These are phyloP conservation scores for Philypnodon macrostomus DNA, from an alignment of 2,797 vertebrate genomes.

Conservation along the genomic window DNA sequence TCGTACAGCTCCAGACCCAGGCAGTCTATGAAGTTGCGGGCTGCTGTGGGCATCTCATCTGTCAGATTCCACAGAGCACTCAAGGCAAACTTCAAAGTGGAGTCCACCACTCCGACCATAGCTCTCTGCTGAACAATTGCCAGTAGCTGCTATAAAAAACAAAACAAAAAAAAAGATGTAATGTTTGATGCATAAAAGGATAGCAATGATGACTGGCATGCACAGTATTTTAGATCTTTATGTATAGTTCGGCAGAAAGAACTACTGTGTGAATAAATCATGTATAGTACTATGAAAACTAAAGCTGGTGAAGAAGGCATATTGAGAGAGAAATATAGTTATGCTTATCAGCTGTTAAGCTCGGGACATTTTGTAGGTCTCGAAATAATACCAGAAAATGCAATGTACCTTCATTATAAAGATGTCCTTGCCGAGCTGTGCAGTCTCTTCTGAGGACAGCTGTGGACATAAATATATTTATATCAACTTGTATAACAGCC, in stretches of 20 bases:
- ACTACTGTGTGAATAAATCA: too few species aligned
- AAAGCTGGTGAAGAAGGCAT: constrained; percentile 23
- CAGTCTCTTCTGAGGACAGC: constrained; percentile 64
- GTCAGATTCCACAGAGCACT: constrained; percentile 95
- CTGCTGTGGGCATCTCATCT: constrained; percentile 87
- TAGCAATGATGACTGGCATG: background rate
- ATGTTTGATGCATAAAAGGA: background rate
- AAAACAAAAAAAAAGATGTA: constrained; percentile 7
- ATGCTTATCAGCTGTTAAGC: constrained; percentile 28
- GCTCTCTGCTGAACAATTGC: constrained; percentile 92
- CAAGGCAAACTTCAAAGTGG: constrained; percentile 89
- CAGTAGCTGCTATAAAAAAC: constrained; percentile 83
- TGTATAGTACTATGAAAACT: too few species aligned
- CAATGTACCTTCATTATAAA: constrained; percentile 88
- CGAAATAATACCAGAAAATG: constrained; percentile 27
- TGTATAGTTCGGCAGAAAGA: too few species aligned
- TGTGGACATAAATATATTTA: constrained; percentile 39
- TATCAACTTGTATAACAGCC: too few species aligned
- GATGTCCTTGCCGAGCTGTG: constrained; percentile 84
- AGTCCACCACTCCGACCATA: constrained; percentile 86
- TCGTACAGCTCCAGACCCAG: constrained; percentile 92
- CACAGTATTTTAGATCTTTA: background rate
- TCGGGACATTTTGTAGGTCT: constrained; percentile 8
- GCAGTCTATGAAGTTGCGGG: constrained; percentile 89
- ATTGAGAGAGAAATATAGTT: constrained; percentile 27